Evolutionary conservation across 2,113 vertebrate species (phyloP), one percentile per base, ranked within the genome.

Genomic region (Xiphias gladius): DNA sequence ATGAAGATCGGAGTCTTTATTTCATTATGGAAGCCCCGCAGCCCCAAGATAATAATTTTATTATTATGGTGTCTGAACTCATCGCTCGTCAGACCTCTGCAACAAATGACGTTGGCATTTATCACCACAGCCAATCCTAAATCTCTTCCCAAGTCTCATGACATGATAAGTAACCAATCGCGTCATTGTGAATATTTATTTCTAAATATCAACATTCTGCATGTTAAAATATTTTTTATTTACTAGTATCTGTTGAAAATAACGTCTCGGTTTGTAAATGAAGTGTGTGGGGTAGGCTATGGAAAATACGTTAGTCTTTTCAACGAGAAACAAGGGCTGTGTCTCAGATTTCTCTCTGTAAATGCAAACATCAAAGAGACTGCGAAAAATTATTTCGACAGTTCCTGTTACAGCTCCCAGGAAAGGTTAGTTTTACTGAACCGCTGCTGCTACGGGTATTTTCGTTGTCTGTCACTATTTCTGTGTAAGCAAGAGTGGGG

Each of bases 71-170:
- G 63, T 75, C 16, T 74, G 19, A 65, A 35, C 22, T 62, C 26
- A 14, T 68, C 30, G 32, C 32, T 74, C 43, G 50, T 74, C 71
- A 74, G 69, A 66, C 87, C 91, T 81, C 71, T 88, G 90, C 93
- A 95, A 93, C 92, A 93, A 91, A 89, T 94, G 94, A 94, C 94
- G 92, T 94, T 72, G 76, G 30, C 79, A 35, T 86, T 78, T 82
- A 55, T 69, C 46, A 48, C 17, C 48, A 26, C 73, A 85, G 75
- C 94, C 93, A 94, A 93, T 94, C 81, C 30, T 7, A 59, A 79
- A 55, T 54, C 63, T 12, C 61, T 58, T 28, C 13, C 14, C 14
- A 0, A 28, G 77, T 88, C 91, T 67, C 86, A 76, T 91, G 89
- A 91, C 84, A 74, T 10, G 76, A 70, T 86, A 79, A 30, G 58